Evolutionary conservation across 2,888 invertebrate species (phyloP), one percentile per base, ranked within the genome.

Genomic region (Lithophane leautieri): DNA sequence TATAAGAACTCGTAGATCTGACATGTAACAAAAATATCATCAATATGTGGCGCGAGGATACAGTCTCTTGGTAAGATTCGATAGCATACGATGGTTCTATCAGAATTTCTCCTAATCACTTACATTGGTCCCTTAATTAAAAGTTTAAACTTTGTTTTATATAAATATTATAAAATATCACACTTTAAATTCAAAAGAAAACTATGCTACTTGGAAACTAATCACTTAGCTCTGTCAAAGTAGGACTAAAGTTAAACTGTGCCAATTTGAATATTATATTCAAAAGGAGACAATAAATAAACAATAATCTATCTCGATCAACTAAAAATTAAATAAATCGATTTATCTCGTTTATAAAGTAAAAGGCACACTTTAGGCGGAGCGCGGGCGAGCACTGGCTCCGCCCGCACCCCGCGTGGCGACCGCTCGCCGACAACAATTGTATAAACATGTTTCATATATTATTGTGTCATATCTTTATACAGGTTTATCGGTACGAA

Each of bases 131-230:
- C 96, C 96, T 96, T 96, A 95, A 94, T 95, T 95, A 94, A 95
- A 96, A 95, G 95, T 94, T 95, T 95, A 93, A 95, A 95, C 95
- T 95, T 95, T 96, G 94, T 95, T 95, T 95, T 95, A 86, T 69
- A 96, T 96, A 95, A 96, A 96, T 96, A 96, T 95, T 95, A 95
- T 95, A 96, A 96, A 96, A 96, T 96, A 96, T 96, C 96, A 96
- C 96, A 96, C 96, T 95, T 96, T 96, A 95, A 95, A 96, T 96
- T 96, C 95, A 95, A 96, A 95, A 94, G 93, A 89, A 95, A 94
- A 94, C 94, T 95, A 95, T 93, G 88, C 95, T 96, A 96, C 90
- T 90, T 95, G 94, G 94, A 95, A 95, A 94, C 94, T 95, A 95
- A 95, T 94, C 93, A 94, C 92, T 95, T 95, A 95, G 94, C 89